Percentiles rank a stretch among this genome's conserved stretches.
Evolutionary conservation across 2,888 invertebrate species (phyloP).

Genomic region (Dysmachus trigonus): DNA sequence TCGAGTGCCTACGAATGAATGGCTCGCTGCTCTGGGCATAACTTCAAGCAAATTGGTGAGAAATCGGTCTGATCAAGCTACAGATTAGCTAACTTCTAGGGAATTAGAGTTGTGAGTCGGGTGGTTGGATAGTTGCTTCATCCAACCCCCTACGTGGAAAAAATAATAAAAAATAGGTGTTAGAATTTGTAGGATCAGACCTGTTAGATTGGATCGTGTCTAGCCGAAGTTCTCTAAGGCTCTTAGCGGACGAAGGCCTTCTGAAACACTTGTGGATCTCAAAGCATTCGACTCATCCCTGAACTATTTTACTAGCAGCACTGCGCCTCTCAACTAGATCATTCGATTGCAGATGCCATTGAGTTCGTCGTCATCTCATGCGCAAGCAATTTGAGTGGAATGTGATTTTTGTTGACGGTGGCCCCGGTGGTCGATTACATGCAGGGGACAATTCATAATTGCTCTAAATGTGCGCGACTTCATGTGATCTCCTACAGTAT

Average conservation of each 20-base stretch:
- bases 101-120: too few species aligned
- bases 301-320: not conserved
- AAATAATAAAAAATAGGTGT: too few species aligned
- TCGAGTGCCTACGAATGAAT: too few species aligned
- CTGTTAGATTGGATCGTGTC: too few species aligned
- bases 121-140: too few species aligned
- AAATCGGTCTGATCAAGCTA: too few species aligned
- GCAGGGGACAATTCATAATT: constrained; percentile 28
- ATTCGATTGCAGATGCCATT: not conserved
- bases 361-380: not conserved
- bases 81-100: too few species aligned
- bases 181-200: too few species aligned
- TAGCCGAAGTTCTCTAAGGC: not conserved
- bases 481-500: not conserved
- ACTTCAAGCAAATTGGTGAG: too few species aligned
- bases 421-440: constrained; percentile 4
- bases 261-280: not conserved
- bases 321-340: not conserved
- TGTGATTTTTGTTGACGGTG: constrained; percentile 5
- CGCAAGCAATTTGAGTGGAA: constrained; percentile 19
- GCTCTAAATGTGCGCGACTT: not conserved
- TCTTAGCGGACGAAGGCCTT: not conserved
- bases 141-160: too few species aligned
- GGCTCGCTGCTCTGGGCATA: too few species aligned
- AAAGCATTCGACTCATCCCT: not conserved